Evolutionary conservation across 2,888 invertebrate genomes (phyloP).

Genomic region (Allophyes oxyacanthae): DNA sequence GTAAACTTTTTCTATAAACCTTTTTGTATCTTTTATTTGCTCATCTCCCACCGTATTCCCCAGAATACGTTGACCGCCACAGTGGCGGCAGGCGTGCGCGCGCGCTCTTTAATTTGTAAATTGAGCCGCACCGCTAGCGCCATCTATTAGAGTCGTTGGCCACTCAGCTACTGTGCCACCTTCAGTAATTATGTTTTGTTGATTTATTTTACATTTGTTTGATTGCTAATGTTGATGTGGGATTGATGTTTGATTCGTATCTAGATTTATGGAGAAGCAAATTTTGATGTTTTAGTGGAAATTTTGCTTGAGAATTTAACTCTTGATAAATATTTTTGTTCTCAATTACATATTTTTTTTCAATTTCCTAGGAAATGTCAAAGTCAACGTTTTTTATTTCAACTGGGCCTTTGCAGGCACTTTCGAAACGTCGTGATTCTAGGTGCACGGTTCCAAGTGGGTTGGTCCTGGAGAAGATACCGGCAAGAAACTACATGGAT

Average conservation of each 20-base stretch:
- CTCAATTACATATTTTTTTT: too few species aligned
- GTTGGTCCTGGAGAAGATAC: too few species aligned
- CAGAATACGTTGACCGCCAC: conserved; percentile 65
- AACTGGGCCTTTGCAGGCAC: too few species aligned
- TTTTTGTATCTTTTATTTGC: neutral
- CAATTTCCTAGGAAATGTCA: too few species aligned
- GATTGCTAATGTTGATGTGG: conserved; percentile 37
- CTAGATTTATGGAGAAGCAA: neutral
- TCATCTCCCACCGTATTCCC: neutral
- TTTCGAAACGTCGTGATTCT: too few species aligned
- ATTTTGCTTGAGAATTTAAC: too few species aligned
- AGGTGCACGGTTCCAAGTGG: too few species aligned
- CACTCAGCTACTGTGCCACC: conserved; percentile 61
- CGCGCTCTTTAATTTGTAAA: conserved; percentile 85
- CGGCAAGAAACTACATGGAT: too few species aligned
- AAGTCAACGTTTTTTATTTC: too few species aligned
- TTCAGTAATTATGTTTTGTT: conserved; percentile 47
- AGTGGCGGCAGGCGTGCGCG: conserved; percentile 67
- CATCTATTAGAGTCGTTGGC: conserved; percentile 77
- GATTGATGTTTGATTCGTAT: conserved; percentile 40
- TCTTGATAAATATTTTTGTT: too few species aligned
- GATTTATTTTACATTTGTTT: conserved; percentile 37
- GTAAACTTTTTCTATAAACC: too few species aligned
- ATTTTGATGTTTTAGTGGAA: neutral
- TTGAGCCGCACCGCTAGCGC: conserved; percentile 79